Evolutionary conservation across 92 coral and sea anemone genomes (phyloP).

Genomic region (Muricea muricata): DNA sequence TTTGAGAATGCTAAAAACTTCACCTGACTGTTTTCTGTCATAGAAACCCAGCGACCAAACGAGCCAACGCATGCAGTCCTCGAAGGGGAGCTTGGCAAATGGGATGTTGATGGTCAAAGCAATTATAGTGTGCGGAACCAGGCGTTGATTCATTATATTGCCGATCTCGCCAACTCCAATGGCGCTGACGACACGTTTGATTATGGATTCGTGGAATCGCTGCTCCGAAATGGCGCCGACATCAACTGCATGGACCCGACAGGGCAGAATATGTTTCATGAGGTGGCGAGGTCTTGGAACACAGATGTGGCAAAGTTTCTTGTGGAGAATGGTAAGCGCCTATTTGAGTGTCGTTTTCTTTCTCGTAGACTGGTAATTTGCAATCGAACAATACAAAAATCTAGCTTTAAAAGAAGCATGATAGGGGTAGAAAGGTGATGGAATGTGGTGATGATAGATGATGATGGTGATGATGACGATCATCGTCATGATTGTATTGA

Average conservation of each 20-base stretch:
- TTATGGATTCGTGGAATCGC: constrained; percentile 83
- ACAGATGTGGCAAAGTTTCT: constrained; percentile 59
- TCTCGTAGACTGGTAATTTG: no score
- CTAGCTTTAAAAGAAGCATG: no score
- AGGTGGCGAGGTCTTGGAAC: constrained; percentile 94
- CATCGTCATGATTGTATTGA: no score
- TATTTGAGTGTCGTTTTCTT: no score
- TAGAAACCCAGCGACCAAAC: constrained; percentile 17
- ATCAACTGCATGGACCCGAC: constrained; percentile 80
- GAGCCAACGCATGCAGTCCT: constrained; percentile 30
- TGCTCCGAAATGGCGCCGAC: constrained; percentile 80
- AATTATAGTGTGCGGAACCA: constrained; percentile 12
- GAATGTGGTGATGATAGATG: no score
- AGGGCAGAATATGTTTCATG: constrained; percentile 88
- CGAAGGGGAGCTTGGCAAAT: constrained; percentile 3
- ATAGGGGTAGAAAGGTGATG: no score
- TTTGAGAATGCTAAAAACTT: no score
- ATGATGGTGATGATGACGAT: no score
- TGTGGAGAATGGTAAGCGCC: not conserved
- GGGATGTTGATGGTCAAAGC: constrained; percentile 4
- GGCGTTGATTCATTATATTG: constrained; percentile 83
- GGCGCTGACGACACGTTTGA: constrained; percentile 82
- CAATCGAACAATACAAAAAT: no score
- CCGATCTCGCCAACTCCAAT: constrained; percentile 77
- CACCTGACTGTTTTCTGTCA: no score